These are phyloP conservation scores for Daphoenositta chrysoptera DNA, from an alignment of 2,113 vertebrate genomes.

Conservation along the genomic window DNA sequence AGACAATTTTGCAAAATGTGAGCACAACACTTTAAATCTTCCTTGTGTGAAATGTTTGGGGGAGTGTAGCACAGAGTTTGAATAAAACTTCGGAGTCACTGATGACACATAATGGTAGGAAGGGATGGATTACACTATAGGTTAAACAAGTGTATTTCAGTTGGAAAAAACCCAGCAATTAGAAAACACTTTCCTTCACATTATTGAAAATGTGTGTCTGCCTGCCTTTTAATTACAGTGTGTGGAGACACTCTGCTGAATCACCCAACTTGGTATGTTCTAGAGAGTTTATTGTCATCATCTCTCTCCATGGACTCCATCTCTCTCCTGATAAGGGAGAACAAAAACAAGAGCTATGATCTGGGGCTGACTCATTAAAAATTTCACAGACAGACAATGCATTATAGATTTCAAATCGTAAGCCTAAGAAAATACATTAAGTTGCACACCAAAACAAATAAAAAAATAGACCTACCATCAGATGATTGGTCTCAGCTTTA, in stretches of 20 bases:
- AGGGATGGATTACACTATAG: slow-evolving; percentile 32
- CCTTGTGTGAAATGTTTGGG: neutral
- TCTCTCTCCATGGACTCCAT: slow-evolving; percentile 5
- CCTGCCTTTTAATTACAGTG: slow-evolving; percentile 64
- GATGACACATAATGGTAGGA: slow-evolving; percentile 44
- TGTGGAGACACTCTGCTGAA: slow-evolving; percentile 49
- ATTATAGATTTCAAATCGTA: neutral
- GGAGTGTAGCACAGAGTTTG: neutral
- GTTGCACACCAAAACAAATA: neutral
- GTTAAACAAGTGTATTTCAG: slow-evolving; percentile 50
- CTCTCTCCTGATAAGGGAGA: slow-evolving; percentile 15
- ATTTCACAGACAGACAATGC: neutral
- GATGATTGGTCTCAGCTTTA: neutral
- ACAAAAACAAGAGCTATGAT: slow-evolving; percentile 20
- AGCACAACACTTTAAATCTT: neutral
- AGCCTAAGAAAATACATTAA: slow-evolving; percentile 16
- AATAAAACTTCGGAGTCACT: slow-evolving; percentile 14
- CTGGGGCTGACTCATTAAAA: slow-evolving; percentile 16
- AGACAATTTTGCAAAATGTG: neutral
- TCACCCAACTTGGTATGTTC: slow-evolving; percentile 41
- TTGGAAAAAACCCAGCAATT: slow-evolving; percentile 18
- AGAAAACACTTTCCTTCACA: slow-evolving; percentile 49
- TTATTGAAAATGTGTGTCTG: slow-evolving; percentile 55
- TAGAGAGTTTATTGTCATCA: slow-evolving; percentile 40
- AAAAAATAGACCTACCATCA: neutral